Percentiles rank a stretch among this genome's conserved stretches.
phyloP scores from a whole-genome alignment of 1,140 invertebrate genomes.

The Limonius californicus region DNA sequence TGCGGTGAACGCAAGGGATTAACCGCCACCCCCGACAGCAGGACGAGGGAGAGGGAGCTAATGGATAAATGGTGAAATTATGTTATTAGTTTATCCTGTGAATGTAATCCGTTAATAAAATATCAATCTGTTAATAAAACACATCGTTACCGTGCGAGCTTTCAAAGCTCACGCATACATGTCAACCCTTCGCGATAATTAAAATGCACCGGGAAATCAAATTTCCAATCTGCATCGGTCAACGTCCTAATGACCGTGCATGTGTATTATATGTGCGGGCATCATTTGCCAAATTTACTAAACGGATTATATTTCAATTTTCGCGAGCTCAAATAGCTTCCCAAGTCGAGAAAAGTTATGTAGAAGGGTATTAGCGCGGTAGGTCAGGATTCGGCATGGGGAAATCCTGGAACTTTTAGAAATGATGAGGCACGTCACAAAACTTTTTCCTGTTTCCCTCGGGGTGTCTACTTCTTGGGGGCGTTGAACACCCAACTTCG shows the following conservation, averaged over 20 bases:
- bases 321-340: slow-evolving; percentile 1
- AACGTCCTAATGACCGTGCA: not conserved
- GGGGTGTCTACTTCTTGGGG: not conserved
- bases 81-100: slow-evolving; percentile 14
- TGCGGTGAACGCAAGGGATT: slow-evolving; percentile 13
- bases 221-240: not conserved
- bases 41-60: slow-evolving; percentile 5
- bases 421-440: slow-evolving; percentile 8
- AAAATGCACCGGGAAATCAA: no score
- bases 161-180: not conserved
- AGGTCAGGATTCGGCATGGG: slow-evolving; percentile 8
- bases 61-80: slow-evolving; percentile 15
- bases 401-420: slow-evolving; percentile 5
- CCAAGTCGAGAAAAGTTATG: slow-evolving; percentile 3
- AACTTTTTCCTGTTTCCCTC: not conserved
- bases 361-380: slow-evolving; percentile 11
- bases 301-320: slow-evolving; percentile 1
- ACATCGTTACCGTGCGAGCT: not conserved
- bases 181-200: not conserved
- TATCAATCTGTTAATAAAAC: slow-evolving; percentile 15
- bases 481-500: not conserved
- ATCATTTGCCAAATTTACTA: not conserved
- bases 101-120: slow-evolving; percentile 15
- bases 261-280: not conserved
- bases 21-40: slow-evolving; percentile 4